A percentile compares a stretch with the other conserved stretches of the same genome.
phyloP scores from a whole-genome alignment of 2,113 vertebrate genomes.

The Parotia lawesii region DNA sequence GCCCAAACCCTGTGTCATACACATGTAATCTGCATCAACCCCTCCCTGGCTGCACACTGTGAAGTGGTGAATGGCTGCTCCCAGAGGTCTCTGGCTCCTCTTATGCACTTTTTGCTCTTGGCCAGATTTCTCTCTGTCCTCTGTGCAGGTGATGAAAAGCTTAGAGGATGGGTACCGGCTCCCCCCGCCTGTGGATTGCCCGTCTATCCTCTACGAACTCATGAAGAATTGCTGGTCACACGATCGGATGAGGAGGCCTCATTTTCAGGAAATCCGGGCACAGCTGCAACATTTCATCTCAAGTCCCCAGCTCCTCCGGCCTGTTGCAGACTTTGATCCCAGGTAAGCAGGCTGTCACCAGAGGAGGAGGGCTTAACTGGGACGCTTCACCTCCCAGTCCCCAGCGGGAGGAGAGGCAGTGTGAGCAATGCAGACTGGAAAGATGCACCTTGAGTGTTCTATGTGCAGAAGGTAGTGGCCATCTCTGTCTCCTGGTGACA shows the following conservation, averaged over 20 bases:
- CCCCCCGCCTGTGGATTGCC: slow-evolving; percentile 77
- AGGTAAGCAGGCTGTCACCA: slow-evolving; percentile 48
- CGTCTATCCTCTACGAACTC: slow-evolving; percentile 74
- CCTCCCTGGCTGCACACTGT: neutral
- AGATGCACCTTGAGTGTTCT: neutral
- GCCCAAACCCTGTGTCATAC: neutral
- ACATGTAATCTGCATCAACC: rapidly evolving
- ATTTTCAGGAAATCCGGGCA: slow-evolving; percentile 73
- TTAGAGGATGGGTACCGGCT: slow-evolving; percentile 76
- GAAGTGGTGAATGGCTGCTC: neutral
- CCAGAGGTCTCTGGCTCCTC: neutral
- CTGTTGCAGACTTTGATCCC: slow-evolving; percentile 77
- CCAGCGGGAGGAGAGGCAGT: neutral
- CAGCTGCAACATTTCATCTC: slow-evolving; percentile 74
- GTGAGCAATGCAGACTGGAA: neutral
- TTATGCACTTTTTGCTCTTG: neutral
- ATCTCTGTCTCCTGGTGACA: neutral
- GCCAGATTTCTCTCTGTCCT: neutral
- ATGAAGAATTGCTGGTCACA: slow-evolving; percentile 81
- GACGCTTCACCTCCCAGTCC: neutral
- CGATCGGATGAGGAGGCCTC: slow-evolving; percentile 61
- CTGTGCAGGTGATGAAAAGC: slow-evolving; percentile 76
- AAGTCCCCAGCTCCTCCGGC: slow-evolving; percentile 71
- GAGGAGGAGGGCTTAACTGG: neutral
- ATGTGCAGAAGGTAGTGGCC: neutral